Conservation (phyloP, 2,888 invertebrate species). For the Griposia aprilina region DNA sequence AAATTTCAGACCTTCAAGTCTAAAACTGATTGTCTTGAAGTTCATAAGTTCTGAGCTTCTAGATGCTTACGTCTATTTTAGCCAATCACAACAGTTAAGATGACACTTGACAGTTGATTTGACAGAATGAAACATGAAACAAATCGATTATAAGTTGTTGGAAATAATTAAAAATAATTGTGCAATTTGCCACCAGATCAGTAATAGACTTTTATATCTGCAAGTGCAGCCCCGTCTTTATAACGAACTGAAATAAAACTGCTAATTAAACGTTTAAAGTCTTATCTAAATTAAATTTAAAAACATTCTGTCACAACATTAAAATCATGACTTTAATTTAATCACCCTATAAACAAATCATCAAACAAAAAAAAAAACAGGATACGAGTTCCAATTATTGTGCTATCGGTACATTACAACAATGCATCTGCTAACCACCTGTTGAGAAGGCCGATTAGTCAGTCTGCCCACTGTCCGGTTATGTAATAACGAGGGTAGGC, state of each 20-base stretch:
- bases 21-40: background rate
- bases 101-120: background rate
- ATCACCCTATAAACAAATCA: background rate
- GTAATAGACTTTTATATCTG: background rate
- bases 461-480: conserved; percentile 55
- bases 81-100: background rate
- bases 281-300: background rate
- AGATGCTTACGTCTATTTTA: background rate
- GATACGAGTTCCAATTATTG: conserved; percentile 47
- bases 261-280: background rate
- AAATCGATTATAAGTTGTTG: background rate
- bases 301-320: background rate
- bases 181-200: background rate
- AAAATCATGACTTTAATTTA: conserved; percentile 2
- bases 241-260: background rate
- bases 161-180: background rate
- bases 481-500: conserved; percentile 47
- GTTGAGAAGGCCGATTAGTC: conserved; percentile 78
- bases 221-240: no score
- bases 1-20: background rate
- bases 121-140: background rate
- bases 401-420: conserved; percentile 70
- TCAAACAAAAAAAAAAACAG: background rate
- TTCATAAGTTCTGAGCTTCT: background rate
- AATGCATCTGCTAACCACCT: conserved; percentile 83